A percentile compares a stretch with the other conserved stretches of the same genome.
Evolutionary conservation across 92 coral and sea anemone genomes (phyloP).

Genomic region (Zoanthus gigantus): DNA sequence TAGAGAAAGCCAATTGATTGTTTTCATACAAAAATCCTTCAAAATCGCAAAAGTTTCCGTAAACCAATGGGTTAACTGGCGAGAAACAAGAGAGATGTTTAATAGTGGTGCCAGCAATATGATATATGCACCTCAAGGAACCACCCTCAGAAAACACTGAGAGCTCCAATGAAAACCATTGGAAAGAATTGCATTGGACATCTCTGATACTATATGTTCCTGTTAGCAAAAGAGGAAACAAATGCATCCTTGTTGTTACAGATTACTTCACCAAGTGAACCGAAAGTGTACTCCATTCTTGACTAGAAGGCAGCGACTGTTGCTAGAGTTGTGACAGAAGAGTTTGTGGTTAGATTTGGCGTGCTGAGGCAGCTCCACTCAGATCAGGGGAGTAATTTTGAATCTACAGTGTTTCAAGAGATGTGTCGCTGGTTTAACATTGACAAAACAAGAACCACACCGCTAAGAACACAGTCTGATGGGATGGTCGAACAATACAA

Average conservation of each 20-base stretch:
- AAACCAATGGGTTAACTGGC: no score
- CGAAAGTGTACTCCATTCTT: neutral
- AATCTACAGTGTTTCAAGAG: neutral
- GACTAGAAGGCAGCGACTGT: neutral
- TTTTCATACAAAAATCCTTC: no score
- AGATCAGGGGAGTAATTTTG: neutral
- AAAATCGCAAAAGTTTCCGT: no score
- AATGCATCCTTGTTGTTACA: neutral
- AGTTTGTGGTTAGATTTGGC: neutral
- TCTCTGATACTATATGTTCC: slow-evolving; percentile 40
- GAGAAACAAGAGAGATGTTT: neutral
- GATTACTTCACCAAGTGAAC: neutral
- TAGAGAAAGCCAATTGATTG: no score
- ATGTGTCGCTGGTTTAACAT: neutral
- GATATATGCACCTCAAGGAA: slow-evolving; percentile 38
- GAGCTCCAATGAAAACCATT: slow-evolving; percentile 24
- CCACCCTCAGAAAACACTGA: neutral
- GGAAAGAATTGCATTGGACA: slow-evolving; percentile 48
- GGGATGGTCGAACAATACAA: neutral
- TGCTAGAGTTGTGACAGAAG: neutral
- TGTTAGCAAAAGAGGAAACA: neutral
- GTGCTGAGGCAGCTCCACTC: neutral
- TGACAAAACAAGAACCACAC: neutral
- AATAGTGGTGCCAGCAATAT: no score
- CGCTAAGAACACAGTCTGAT: neutral